Evolutionary conservation across 2,113 vertebrate species (phyloP), one percentile per base, ranked within the genome.

Genomic region (Aegotheles bennettii): DNA sequence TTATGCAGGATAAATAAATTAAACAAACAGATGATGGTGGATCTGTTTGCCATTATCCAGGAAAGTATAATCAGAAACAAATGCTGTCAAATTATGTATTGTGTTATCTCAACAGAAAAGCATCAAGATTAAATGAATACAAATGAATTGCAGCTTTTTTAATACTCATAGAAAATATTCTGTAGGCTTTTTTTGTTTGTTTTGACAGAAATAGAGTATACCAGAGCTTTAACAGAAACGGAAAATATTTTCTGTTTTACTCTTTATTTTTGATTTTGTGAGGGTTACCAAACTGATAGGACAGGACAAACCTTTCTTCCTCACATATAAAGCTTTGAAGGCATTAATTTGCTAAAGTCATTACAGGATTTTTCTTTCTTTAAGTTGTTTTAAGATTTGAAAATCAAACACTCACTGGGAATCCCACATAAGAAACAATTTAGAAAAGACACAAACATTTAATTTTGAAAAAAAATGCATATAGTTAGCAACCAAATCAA

Each of bases 211-310:
- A 40, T 20, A 94, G 80, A 70, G 87, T 64, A 85, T 88, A 97
- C 60, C 57, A 95, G 69, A 95, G 81, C 77, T 75, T 90, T 96
- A 97, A 96, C 95, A 83, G 95, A 96, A 96, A 85, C 31, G 36
- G 57, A 95, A 97, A 97, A 95, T 94, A 94, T 94, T 89, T 93
- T 95, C 93, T 91, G 63, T 91, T 97, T 96, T 78, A 87, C 51
- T 51, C 50, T 14, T 95, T 9, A 25, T 79, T 59, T 85, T 76
- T 94, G 73, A 92, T 85, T 96, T 95, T 95, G 68, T 89, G 67
- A 96, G 87, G 78, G 93, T 95, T 97, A 93, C 54, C 8, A 77
- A 94, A 96, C 93, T 95, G 94, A 97, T 65, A 94, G 71, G 35
- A 81, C 28, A 86, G 74, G n/a, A 69, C 28, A 96, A 96, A 95